A percentile compares a stretch with the other conserved stretches of the same genome.
phyloP scores from a whole-genome alignment of 2,113 vertebrate species.

The Bufo gargarizans region DNA sequence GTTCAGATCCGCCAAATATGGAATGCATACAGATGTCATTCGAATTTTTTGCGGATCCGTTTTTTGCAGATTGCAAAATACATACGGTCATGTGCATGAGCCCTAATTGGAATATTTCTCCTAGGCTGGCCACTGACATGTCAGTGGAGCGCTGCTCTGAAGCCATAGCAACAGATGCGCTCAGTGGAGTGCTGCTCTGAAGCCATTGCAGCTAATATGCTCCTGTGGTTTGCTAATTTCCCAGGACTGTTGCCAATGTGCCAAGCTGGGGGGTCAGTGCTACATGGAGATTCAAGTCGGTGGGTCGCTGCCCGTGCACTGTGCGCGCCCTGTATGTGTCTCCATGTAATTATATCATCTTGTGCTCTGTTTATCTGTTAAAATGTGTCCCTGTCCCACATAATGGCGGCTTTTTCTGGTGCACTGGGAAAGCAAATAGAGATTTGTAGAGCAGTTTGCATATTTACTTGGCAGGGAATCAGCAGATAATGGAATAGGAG shows the following conservation, averaged over 20 bases:
- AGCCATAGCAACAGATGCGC: neutral
- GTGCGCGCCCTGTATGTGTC: neutral
- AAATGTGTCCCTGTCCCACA: neutral
- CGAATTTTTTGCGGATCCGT: no score
- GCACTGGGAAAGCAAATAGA: constrained; percentile 71
- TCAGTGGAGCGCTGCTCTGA: neutral
- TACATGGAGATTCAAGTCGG: neutral
- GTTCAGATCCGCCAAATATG: no score
- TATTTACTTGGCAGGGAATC: constrained; percentile 77
- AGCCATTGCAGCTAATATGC: neutral
- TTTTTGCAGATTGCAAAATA: no score
- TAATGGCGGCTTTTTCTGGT: constrained; percentile 67
- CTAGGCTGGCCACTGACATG: neutral
- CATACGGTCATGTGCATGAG: no score
- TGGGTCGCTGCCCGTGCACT: neutral
- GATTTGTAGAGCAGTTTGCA: constrained; percentile 70
- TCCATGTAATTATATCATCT: constrained; percentile 22
- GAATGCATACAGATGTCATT: no score
- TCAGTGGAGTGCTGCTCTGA: neutral
- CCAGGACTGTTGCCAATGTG: neutral
- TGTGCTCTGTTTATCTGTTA: constrained; percentile 7
- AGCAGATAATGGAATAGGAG: constrained; percentile 79
- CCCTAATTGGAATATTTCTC: neutral
- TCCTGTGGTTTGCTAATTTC: constrained; percentile 20
- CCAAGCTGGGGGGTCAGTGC: neutral